phyloP scores from a whole-genome alignment of 2,797 vertebrate species.

The Sardinella longiceps region DNA sequence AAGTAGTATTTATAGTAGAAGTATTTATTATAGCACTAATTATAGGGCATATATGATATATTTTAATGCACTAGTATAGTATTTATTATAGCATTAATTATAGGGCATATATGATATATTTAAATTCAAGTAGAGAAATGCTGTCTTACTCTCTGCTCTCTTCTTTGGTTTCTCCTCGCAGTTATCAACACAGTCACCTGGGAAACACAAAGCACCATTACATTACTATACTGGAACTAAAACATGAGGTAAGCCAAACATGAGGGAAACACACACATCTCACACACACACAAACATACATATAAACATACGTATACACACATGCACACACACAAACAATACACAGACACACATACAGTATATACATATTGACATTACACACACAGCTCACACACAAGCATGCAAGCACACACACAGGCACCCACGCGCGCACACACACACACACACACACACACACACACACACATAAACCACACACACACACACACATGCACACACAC shows the following conservation, averaged over 20 bases:
- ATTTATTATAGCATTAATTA: too few species aligned
- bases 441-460: too few species aligned
- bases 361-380: too few species aligned
- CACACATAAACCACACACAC: not conserved
- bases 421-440: not conserved
- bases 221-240: not conserved
- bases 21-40: too few species aligned
- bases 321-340: too few species aligned
- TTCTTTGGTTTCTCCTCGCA: slow-evolving; percentile 69
- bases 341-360: not conserved
- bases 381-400: not conserved
- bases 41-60: too few species aligned
- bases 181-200: slow-evolving; percentile 78
- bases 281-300: not conserved
- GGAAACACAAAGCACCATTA: slow-evolving; percentile 14
- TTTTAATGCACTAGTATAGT: too few species aligned
- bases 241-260: not conserved
- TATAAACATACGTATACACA: too few species aligned
- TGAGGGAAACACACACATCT: too few species aligned
- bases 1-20: too few species aligned
- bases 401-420: not conserved
- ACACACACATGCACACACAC: not conserved
- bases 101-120: too few species aligned
- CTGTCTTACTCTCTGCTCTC: slow-evolving; percentile 64
- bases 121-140: not conserved